These are phyloP conservation scores for Strix aluco DNA, from an alignment of 2,113 vertebrate genomes.

Conservation along the genomic window DNA sequence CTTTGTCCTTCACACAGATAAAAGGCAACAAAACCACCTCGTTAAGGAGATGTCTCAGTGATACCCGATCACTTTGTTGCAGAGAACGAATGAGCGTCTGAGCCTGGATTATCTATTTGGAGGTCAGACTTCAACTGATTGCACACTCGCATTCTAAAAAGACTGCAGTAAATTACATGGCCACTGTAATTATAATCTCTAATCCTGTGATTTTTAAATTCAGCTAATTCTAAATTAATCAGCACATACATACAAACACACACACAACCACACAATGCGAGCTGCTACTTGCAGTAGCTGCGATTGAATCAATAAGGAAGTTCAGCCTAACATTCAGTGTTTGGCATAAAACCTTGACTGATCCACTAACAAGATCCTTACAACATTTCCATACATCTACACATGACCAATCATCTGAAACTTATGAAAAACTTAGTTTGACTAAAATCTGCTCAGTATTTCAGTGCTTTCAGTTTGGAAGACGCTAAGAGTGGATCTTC, in stretches of 20 bases:
- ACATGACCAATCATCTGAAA: background rate
- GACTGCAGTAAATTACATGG: background rate
- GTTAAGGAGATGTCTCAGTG: conserved; percentile 55
- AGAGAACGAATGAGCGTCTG: background rate
- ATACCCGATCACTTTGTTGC: conserved; percentile 46
- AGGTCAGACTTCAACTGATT: conserved; percentile 39
- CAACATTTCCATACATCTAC: background rate
- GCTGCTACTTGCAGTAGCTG: background rate
- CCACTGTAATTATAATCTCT: background rate
- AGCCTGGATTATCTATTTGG: conserved; percentile 2
- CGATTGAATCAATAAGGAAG: background rate
- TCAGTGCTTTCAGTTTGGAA: background rate
- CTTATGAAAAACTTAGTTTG: background rate
- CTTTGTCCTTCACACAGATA: conserved; percentile 57
- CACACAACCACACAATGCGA: background rate
- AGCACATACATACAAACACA: background rate
- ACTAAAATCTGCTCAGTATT: background rate
- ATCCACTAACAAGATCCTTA: background rate
- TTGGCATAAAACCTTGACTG: background rate
- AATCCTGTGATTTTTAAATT: background rate
- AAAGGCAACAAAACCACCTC: conserved; percentile 55
- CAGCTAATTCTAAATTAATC: background rate
- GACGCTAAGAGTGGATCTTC: background rate
- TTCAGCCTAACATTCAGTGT: background rate
- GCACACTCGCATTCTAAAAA: background rate